Evolutionary conservation across 2,888 invertebrate genomes (phyloP), one percentile per base, ranked within the genome.

Genomic region (Troides helena): DNA sequence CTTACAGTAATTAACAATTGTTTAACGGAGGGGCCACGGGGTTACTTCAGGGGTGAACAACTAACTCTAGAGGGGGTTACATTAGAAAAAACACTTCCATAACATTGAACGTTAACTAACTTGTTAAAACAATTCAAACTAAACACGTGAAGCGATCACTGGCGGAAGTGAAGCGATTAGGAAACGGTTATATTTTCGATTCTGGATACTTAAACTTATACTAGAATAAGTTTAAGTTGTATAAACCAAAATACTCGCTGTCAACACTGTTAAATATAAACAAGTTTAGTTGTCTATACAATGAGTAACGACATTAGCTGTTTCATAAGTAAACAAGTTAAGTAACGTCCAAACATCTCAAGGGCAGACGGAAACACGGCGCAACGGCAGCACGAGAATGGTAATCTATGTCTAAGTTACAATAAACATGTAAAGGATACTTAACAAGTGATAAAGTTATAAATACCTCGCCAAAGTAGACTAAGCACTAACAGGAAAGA

Each of bases 1-100:
- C 87, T 89, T 89, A 89, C 82, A 89, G 83, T 86, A 85, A 85
- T 85, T 88, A 90, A 89, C 88, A 89, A 89, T 87, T 75, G 82
- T 78, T 83, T 80, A 80, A 82, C 80, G 77, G 80, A 21, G 80
- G 79, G 78, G 75, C 65, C 69, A 65, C 65, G 69, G 74, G 74
- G 76, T 79, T 75, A 71, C 72, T 74, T 78, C 21, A 78, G 71
- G 76, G 83, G 71, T 72, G 72, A 86, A 88, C 86, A 82, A 80
- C 86, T 87, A 88, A 75, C 62, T 74, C 80, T 82, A 83, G 78
- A 62, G 68, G 43, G 74, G 43, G 74, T 78, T 78, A 82, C 77
- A 78, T 78, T 69, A 72, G 65, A 74, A 69, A 78, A 78, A 78
- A 30, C 30, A 81, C 81, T 79, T 74, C 76, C 72, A 81, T 67